Evolutionary conservation across 2,888 invertebrate genomes (phyloP).

Genomic region (Geotrupes spiniger): DNA sequence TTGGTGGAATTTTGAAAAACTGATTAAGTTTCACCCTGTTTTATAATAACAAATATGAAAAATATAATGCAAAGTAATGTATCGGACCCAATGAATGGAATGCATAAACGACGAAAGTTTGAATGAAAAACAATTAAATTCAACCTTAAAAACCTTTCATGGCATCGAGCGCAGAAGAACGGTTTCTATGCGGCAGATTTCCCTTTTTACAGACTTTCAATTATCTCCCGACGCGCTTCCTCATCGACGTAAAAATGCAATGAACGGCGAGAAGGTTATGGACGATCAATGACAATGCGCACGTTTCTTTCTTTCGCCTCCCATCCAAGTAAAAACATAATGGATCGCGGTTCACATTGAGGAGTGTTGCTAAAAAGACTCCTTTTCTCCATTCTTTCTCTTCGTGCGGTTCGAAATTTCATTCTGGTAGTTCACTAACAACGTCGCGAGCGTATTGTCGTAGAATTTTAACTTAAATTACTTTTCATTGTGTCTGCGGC

Average conservation of each 20-base stretch:
- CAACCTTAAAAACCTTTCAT: no score
- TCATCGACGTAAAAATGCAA: slow-evolving; percentile 10
- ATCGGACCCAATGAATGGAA: no score
- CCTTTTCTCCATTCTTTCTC: slow-evolving; percentile 8
- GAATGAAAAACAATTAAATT: no score
- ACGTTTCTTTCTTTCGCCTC: slow-evolving; percentile 20
- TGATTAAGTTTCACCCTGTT: no score
- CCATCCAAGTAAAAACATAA: slow-evolving; percentile 24
- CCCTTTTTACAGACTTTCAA: slow-evolving; percentile 18
- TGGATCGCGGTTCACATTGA: slow-evolving; percentile 26
- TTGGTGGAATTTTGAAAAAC: no score
- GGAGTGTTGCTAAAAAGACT: slow-evolving; percentile 24
- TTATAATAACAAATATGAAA: no score
- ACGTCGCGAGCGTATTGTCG: background rate
- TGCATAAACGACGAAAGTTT: no score
- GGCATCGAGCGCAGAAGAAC: background rate
- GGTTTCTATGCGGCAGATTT: background rate
- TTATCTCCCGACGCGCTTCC: slow-evolving; percentile 11
- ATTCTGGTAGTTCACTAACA: slow-evolving; percentile 13
- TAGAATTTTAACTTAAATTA: slow-evolving; percentile 19
- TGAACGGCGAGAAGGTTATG: slow-evolving; percentile 20
- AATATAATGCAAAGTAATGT: no score
- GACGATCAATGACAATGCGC: slow-evolving; percentile 28
- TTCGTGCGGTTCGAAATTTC: slow-evolving; percentile 19
- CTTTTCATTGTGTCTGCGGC: slow-evolving; percentile 13